Percentiles rank a stretch among this genome's conserved stretches.
Evolutionary conservation across 2,888 invertebrate genomes (phyloP).

Genomic region (Pachydiplax longipennis): DNA sequence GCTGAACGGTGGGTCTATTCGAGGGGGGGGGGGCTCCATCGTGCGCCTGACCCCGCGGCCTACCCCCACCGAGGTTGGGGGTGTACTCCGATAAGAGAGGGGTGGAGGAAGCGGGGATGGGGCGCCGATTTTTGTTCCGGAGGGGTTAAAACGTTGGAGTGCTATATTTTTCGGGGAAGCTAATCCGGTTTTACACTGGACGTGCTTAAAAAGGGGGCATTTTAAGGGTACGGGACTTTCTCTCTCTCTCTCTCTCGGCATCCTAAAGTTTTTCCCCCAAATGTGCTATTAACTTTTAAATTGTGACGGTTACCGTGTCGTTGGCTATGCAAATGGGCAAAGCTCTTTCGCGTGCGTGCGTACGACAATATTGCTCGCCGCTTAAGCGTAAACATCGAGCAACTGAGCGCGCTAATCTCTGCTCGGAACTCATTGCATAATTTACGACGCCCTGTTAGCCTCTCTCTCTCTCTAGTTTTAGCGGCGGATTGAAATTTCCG

Average conservation of each 20-base stretch:
- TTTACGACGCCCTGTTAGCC: neutral
- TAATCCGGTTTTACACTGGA: conserved; percentile 44
- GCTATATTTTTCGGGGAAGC: conserved; percentile 40
- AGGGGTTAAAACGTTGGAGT: conserved; percentile 19
- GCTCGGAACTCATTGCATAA: conserved; percentile 17
- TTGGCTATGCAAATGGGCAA: conserved; percentile 37
- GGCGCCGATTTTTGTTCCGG: conserved; percentile 24
- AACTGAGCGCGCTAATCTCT: conserved; percentile 15
- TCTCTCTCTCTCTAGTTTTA: neutral
- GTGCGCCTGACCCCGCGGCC: conserved; percentile 20
- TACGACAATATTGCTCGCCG: conserved; percentile 19
- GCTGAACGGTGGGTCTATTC: neutral
- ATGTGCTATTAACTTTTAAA: conserved; percentile 41
- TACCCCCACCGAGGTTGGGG: neutral
- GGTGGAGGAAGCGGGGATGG: neutral
- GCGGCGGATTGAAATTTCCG: neutral
- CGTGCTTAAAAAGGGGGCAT: conserved; percentile 25
- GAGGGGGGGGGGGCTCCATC: neutral
- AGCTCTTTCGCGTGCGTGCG: neutral
- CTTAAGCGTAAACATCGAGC: conserved; percentile 41
- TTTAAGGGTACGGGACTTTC: neutral
- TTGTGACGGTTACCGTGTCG: conserved; percentile 37
- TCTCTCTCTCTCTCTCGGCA: neutral
- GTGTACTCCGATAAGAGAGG: neutral
- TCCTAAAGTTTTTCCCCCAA: neutral